Evolutionary conservation across 2,797 vertebrate genomes (phyloP).

Genomic region (Bryconaethiops microstoma): DNA sequence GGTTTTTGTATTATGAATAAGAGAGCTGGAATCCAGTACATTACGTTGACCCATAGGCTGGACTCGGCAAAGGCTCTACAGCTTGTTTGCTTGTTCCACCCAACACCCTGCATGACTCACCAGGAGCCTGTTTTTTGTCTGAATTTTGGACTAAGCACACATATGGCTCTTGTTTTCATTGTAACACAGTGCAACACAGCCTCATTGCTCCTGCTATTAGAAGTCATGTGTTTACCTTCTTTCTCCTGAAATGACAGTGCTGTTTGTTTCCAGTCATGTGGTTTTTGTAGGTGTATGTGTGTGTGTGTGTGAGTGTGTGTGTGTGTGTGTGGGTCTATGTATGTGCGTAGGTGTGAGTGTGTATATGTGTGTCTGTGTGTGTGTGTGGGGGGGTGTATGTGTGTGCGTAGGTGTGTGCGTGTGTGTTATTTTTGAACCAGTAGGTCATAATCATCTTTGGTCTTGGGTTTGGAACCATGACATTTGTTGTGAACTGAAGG

Average conservation of each 20-base stretch:
- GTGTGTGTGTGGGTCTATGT: not conserved
- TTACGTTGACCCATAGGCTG: conserved; percentile 5
- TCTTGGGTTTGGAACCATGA: conserved; percentile 12
- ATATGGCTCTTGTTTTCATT: not conserved
- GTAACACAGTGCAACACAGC: not conserved
- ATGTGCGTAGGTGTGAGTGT: too few relatives aligned
- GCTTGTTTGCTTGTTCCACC: conserved; percentile 36
- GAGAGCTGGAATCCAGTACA: conserved; percentile 3
- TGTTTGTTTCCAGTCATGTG: conserved; percentile 36
- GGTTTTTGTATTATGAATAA: conserved; percentile 18
- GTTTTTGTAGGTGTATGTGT: not conserved
- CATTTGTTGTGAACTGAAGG: conserved; percentile 27
- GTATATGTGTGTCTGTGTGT: not conserved
- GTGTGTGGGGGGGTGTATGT: not conserved
- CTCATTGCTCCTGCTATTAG: not conserved
- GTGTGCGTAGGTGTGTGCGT: not conserved
- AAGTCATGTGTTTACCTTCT: not conserved
- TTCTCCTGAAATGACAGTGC: conserved; percentile 9
- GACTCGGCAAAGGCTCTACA: conserved; percentile 7
- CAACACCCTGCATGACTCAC: conserved; percentile 43
- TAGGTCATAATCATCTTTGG: conserved; percentile 46
- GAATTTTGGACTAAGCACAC: conserved; percentile 27
- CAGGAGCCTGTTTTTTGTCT: conserved; percentile 30
- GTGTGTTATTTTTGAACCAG: conserved; percentile 40
- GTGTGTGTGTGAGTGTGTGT: not conserved